A percentile compares a stretch with the other conserved stretches of the same genome.
phyloP scores from a whole-genome alignment of 1,140 invertebrate species.

The Drosophila dunni region DNA sequence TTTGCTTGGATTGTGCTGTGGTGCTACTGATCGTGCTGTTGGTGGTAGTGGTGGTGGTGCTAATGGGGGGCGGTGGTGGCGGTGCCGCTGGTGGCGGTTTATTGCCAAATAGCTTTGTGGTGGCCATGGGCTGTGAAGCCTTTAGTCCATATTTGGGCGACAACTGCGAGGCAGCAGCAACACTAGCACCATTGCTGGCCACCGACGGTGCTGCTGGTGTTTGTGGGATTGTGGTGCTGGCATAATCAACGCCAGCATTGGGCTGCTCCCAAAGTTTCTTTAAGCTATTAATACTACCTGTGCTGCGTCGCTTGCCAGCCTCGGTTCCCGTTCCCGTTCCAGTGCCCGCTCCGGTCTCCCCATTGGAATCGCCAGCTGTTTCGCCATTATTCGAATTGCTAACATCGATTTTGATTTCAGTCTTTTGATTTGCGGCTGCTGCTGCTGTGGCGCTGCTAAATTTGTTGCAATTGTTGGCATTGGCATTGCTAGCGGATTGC shows the following conservation, averaged over 20 bases:
- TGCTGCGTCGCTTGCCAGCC: conserved; percentile 93
- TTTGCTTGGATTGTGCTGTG: conserved; percentile 42
- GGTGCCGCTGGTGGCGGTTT: conserved; percentile 79
- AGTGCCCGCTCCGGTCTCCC: conserved; percentile 18
- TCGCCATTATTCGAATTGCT: conserved; percentile 54
- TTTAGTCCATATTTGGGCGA: conserved; percentile 79
- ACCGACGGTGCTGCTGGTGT: conserved; percentile 14
- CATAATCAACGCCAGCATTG: conserved; percentile 86
- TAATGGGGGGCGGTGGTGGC: conserved; percentile 38
- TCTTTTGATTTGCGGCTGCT: conserved; percentile 76
- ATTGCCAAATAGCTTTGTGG: conserved; percentile 56
- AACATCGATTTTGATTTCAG: conserved; percentile 84
- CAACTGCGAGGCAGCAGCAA: conserved; percentile 53
- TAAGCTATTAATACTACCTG: conserved; percentile 95
- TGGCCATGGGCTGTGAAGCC: conserved; percentile 14
- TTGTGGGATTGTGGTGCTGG: conserved; percentile 62
- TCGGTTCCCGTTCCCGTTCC: conserved; percentile 12
- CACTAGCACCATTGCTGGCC: conserved; percentile 24
- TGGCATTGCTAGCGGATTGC: conserved; percentile 35
- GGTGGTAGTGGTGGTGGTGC: conserved; percentile 43
- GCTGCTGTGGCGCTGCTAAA: conserved; percentile 48
- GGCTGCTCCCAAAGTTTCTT: conserved; percentile 94
- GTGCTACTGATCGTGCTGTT: conserved; percentile 9
- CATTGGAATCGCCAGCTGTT: not conserved
- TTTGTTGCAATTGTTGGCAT: conserved; percentile 78